Evolutionary conservation across 2,797 vertebrate species (phyloP), one percentile per base, ranked within the genome.

Genomic region (Lates japonicus): DNA sequence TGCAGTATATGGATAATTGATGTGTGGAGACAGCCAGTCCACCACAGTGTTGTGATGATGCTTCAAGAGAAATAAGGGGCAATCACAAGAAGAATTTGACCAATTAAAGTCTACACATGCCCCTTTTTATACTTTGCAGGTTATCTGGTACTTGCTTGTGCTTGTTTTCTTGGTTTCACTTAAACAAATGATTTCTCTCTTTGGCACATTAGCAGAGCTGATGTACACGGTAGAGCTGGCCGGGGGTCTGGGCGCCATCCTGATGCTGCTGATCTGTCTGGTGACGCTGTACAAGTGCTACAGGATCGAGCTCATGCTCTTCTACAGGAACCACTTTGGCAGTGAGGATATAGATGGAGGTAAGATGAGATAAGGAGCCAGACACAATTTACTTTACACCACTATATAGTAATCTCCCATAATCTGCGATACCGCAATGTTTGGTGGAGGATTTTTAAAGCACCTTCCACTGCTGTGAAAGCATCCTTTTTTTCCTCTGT

Each of bases 181-280:
- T 55, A 5, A 29, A 41, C 44, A 11, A 41, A 0, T n/a, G 3
- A 1, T 33, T 4, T 31, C 17, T 39, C 22, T 42, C 33, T 12
- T 74, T 25, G 65, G 25, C 70, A n/a, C 68, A 19, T 85, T 93
- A 96, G 93, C 95, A 81, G 98, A 99, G 91, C 94, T 99, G 84
- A 98, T 98, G 98, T 99, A 99, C 94, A 99, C 97, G n/a, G 97
- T 98, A 92, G 98, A 99, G 94, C 96, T 99, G 92, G 97, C 97
- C 49, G 98, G 98, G 51, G 98, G 98, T 49, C 96, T 99, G 87
- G 98, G 98, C 76, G 98, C 98, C 94, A 99, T 99, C 94, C 95
- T 99, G 74, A 90, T 99, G 91, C 96, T 99, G 89, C 96, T 99
- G 66, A 95, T 98, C 92, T 98, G 96, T 87, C 94, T 98, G 92